Evolutionary conservation across 1,140 invertebrate species (phyloP).

Genomic region (Drosophila nasuta): DNA sequence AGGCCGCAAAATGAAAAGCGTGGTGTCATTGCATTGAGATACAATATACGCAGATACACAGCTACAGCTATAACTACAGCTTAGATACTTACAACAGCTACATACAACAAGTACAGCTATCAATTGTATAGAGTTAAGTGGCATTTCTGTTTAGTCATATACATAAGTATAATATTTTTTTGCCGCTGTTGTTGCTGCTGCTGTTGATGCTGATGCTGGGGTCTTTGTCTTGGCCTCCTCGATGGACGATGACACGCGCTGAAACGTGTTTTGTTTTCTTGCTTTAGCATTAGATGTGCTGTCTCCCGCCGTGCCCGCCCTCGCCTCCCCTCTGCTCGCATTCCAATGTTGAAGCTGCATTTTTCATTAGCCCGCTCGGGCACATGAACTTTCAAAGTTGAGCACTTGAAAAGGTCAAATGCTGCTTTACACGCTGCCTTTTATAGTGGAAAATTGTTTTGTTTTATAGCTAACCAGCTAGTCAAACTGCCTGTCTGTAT

Average conservation of each 20-base stretch:
- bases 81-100: slow-evolving; percentile 34
- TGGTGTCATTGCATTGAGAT: slow-evolving; percentile 67
- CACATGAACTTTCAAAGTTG: slow-evolving; percentile 72
- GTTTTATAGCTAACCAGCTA: slow-evolving; percentile 50
- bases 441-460: slow-evolving; percentile 68
- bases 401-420: slow-evolving; percentile 69
- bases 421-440: slow-evolving; percentile 43
- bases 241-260: slow-evolving; percentile 68
- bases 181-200: slow-evolving; percentile 17
- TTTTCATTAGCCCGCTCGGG: slow-evolving; percentile 56
- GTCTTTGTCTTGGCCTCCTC: slow-evolving; percentile 69
- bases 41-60: slow-evolving; percentile 41
- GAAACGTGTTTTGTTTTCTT: slow-evolving; percentile 59
- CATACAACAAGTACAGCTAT: slow-evolving; percentile 40
- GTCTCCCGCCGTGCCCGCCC: background rate
- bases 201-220: slow-evolving; percentile 29
- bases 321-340: slow-evolving; percentile 20
- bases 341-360: slow-evolving; percentile 53
- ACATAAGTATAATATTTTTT: slow-evolving; percentile 40
- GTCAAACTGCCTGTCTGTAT: slow-evolving; percentile 37
- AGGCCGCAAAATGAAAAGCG: slow-evolving; percentile 46
- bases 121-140: slow-evolving; percentile 56
- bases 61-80: slow-evolving; percentile 36
- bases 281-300: slow-evolving; percentile 37
- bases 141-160: slow-evolving; percentile 69